Conservation (phyloP, 92 coral and sea anemone genomes). For the Phenganax stokvisi region DNA sequence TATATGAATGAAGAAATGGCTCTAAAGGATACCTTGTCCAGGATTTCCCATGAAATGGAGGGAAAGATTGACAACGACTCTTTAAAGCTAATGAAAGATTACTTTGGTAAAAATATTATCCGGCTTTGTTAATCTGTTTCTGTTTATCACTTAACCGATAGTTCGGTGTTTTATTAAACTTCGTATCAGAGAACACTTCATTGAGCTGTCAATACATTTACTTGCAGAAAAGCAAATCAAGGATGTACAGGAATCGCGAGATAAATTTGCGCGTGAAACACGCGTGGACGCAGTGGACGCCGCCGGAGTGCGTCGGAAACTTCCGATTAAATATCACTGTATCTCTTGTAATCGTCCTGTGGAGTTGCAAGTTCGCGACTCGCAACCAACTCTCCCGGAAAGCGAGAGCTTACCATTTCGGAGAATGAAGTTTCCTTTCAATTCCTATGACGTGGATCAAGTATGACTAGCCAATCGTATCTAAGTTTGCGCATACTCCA, state of each 20-base stretch:
- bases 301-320: constrained; percentile 80
- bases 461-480: constrained; percentile 30
- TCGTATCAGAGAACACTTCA: neutral
- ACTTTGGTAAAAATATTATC: constrained; percentile 54
- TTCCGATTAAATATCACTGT: constrained; percentile 75
- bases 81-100: constrained; percentile 72
- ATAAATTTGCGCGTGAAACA: constrained; percentile 83
- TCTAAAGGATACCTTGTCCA: constrained; percentile 76
- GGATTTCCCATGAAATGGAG: constrained; percentile 77
- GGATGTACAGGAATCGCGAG: constrained; percentile 87
- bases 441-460: constrained; percentile 86
- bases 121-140: neutral
- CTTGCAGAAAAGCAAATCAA: constrained; percentile 72
- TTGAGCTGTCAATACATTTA: neutral
- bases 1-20: constrained; percentile 94
- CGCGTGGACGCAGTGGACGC: constrained; percentile 81
- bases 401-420: constrained; percentile 64
- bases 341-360: constrained; percentile 94
- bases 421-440: constrained; percentile 74
- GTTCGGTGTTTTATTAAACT: neutral
- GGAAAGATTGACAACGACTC: constrained; percentile 92
- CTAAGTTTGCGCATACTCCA: neutral
- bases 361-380: constrained; percentile 56
- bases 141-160: neutral
- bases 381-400: constrained; percentile 64